Base-by-base conservation (phyloP, 2,113 vertebrate species). In the Megaleporinus macrocephalus region DNA sequence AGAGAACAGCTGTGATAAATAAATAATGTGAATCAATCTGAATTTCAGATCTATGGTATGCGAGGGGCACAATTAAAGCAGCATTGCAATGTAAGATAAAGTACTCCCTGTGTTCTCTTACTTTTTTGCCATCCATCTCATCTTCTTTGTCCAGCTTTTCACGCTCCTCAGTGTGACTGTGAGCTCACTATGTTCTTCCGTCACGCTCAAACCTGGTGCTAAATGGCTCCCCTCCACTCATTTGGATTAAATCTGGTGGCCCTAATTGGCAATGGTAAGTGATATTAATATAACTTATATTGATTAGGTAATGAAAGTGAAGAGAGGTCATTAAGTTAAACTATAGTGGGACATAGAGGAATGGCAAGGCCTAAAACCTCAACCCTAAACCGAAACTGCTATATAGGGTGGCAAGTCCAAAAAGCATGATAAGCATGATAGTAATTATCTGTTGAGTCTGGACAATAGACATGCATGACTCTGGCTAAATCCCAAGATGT, bases 41-140 rank as follows among this genome's bases (percentile, higher is more conserved):
- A 87, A 88, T 73, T 79, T 76, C 81, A 33, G 63, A 86, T 49
- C 53, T 22, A 29, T 69, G 86, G 88, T 73, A 69, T 75, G 86
- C 87, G 86, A 82, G 89, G 92, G 90, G 91, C 84, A 71, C 84
- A 92, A 92, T 91, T 88, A 90, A 89, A 91, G 89, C 82, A 81
- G 79, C 44, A 73, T 86, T 83, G 84, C 89, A 90, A 91, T 89
- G 87, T 89, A 87, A 90, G 83, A 89, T 87, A 89, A 90, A 84
- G 79, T 86, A 51, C 84, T 55, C 80, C 77, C 83, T 83, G 83
- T 55, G 85, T 86, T 87, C 90, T 82, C 69, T 77, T 82, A 62
- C 61, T 26, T 44, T 22, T 78, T 68, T 26, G 10, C 29, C 65
- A 76, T 20, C 14, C 15, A 36, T 30, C 79, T n/a, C 62, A 68